These are phyloP conservation scores for Chelonoidis abingdonii DNA, from an alignment of 2,113 vertebrate genomes.

Conservation along the genomic window DNA sequence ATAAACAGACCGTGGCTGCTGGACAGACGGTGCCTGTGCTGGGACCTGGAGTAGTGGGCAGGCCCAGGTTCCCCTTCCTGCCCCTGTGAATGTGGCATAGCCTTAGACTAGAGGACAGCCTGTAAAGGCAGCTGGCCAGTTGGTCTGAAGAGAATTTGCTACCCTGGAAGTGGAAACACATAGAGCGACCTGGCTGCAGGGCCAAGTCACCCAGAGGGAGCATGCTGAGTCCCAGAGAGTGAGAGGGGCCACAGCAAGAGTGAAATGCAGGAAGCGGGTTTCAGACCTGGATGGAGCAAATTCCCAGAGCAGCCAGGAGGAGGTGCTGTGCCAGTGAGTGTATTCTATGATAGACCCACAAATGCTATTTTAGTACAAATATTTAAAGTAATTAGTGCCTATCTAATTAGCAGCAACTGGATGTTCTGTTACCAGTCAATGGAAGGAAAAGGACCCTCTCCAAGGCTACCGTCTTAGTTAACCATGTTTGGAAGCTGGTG, in stretches of 20 bases:
- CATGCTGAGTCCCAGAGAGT: not conserved
- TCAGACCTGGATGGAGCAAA: not conserved
- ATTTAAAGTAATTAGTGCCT: not conserved
- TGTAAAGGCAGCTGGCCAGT: not conserved
- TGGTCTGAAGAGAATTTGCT: not conserved
- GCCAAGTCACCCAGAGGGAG: not conserved
- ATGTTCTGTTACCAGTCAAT: not conserved
- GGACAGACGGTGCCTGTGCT: not conserved
- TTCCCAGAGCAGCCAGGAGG: not conserved
- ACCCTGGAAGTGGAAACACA: not conserved
- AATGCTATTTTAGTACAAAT: not conserved
- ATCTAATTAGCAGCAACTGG: not conserved
- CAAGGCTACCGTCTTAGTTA: not conserved
- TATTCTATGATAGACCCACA: not conserved
- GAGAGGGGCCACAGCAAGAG: not conserved
- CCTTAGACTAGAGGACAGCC: not conserved
- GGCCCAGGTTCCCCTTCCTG: not conserved
- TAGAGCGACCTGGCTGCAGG: not conserved
- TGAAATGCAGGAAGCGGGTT: not conserved
- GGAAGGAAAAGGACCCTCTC: not conserved
- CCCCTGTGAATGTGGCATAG: too few relatives aligned
- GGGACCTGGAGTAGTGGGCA: not conserved
- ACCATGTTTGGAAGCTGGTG: slow-evolving; percentile 25
- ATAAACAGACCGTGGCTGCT: not conserved
- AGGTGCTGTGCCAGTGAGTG: not conserved